Evolutionary conservation across 2,113 vertebrate species (phyloP).

Genomic region (Calonectris borealis): DNA sequence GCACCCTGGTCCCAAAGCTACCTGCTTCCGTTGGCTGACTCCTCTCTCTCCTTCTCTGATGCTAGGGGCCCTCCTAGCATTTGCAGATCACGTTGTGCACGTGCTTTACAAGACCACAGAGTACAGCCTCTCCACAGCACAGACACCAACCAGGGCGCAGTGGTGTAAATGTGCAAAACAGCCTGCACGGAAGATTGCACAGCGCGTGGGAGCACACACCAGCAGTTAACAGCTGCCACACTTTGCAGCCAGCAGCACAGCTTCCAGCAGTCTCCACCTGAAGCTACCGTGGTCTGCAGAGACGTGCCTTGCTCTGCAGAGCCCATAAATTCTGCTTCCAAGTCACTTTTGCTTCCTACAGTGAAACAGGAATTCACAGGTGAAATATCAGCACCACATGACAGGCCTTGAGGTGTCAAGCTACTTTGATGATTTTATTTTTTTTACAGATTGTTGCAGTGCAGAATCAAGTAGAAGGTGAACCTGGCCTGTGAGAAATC

Average conservation of each 20-base stretch:
- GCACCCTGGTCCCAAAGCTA: not conserved
- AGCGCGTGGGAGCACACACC: not conserved
- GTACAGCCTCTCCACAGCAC: not conserved
- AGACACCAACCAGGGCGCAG: not conserved
- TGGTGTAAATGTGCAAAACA: fast-evolving
- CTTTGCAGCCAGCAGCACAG: not conserved
- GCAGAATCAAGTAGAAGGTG: not conserved
- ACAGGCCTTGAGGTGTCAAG: not conserved
- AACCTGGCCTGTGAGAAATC: not conserved
- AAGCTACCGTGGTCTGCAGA: not conserved
- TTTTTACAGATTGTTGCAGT: not conserved
- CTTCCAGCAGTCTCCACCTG: not conserved
- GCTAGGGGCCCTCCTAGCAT: not conserved
- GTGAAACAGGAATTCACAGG: not conserved
- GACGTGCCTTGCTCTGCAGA: not conserved
- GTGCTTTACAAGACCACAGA: not conserved
- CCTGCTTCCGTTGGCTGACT: not conserved
- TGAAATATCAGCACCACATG: not conserved
- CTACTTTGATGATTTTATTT: not conserved
- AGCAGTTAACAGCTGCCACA: not conserved
- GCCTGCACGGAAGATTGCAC: not conserved
- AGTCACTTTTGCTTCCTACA: not conserved
- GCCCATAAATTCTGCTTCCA: not conserved
- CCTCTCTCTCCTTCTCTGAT: not conserved
- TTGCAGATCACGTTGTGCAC: not conserved